Evolutionary conservation across 2,113 vertebrate species (phyloP).

Genomic region (Sula dactylatra): DNA sequence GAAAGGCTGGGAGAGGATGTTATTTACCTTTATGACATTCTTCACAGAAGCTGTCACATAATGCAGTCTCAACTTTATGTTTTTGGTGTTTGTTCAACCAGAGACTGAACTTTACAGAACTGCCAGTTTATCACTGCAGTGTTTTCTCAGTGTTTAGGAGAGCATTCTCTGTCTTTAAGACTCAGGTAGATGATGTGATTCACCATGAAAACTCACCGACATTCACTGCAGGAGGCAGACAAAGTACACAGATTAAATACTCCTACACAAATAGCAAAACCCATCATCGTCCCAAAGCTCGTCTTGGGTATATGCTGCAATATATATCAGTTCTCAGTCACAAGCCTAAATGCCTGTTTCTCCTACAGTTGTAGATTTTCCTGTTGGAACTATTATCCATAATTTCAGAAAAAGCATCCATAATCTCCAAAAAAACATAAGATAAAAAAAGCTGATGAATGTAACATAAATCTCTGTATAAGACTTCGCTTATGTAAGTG

Average conservation of each 20-base stretch:
- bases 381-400: not conserved
- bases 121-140: not conserved
- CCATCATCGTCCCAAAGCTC: not conserved
- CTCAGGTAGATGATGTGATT: not conserved
- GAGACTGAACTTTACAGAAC: constrained; percentile 34
- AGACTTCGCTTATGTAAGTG: not conserved
- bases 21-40: not conserved
- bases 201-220: not conserved
- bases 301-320: not conserved
- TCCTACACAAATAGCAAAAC: not conserved
- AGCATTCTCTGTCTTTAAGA: not conserved
- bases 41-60: not conserved
- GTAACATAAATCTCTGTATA: not conserved
- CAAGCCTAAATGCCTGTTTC: not conserved
- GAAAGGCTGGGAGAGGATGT: not conserved
- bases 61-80: not conserved
- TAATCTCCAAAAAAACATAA: not conserved
- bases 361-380: not conserved
- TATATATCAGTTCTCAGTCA: not conserved
- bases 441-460: not conserved
- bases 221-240: not conserved
- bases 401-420: not conserved
- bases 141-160: not conserved
- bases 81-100: not conserved
- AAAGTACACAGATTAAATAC: not conserved